These are phyloP conservation scores for Eulemur coronatus DNA, from an alignment of 2,797 vertebrate genomes.

Conservation along the genomic window DNA sequence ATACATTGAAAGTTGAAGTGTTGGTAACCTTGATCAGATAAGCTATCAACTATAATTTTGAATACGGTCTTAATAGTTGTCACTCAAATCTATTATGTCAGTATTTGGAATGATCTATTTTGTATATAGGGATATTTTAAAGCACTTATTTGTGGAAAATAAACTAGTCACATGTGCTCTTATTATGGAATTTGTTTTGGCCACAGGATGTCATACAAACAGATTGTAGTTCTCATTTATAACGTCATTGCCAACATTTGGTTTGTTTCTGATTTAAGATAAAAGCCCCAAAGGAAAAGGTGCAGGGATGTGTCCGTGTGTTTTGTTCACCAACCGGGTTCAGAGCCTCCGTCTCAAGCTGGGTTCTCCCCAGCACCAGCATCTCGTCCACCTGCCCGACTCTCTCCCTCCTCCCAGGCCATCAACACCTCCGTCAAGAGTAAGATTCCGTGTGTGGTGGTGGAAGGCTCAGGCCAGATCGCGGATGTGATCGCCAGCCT, in stretches of 20 bases:
- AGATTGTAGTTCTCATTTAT: background rate
- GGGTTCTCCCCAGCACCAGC: fast-evolving
- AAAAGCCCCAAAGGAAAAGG: background rate
- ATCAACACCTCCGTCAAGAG: conserved; percentile 87
- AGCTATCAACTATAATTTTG: fast-evolving
- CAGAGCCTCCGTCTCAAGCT: fast-evolving
- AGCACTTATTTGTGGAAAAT: background rate
- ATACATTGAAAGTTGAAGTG: background rate
- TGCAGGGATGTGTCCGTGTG: fast-evolving
- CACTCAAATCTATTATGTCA: background rate
- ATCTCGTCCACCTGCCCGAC: fast-evolving
- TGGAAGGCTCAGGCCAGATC: conserved; percentile 87
- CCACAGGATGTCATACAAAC: fast-evolving
- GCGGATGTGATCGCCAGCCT: conserved; percentile 86
- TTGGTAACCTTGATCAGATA: background rate
- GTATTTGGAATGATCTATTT: background rate
- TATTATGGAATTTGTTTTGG: background rate
- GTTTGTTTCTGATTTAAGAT: background rate
- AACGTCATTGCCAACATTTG: background rate
- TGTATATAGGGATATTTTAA: background rate
- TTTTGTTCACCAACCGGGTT: background rate
- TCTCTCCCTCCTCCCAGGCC: conserved; percentile 76
- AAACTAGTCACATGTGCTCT: background rate
- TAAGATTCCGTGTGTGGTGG: conserved; percentile 89
- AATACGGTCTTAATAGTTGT: background rate